A percentile compares a stretch with the other conserved stretches of the same genome.
These are phyloP conservation scores for Enoplosus armatus DNA, from an alignment of 2,797 vertebrate genomes.

Conservation along the genomic window DNA sequence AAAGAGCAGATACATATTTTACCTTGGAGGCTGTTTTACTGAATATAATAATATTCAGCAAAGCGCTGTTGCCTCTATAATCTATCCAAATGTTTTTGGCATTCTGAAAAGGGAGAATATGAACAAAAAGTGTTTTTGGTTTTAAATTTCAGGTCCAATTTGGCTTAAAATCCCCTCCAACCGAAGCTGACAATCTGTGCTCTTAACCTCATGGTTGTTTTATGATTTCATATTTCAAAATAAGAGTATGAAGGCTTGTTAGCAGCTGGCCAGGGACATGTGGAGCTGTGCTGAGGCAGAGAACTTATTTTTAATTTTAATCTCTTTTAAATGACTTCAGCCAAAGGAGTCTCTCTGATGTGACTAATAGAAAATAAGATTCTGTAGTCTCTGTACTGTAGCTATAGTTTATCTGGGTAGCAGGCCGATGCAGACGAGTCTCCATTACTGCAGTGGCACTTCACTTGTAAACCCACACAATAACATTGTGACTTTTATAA, in stretches of 20 bases:
- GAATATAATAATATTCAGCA: slow-evolving; percentile 3
- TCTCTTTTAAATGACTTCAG: slow-evolving; percentile 27
- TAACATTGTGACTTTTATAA: neutral
- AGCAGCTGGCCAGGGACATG: slow-evolving; percentile 33
- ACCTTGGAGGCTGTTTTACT: slow-evolving; percentile 1
- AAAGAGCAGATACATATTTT: neutral
- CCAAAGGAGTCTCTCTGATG: slow-evolving; percentile 2
- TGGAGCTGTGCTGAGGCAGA: slow-evolving; percentile 14
- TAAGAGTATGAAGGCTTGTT: neutral
- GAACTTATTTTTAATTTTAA: slow-evolving; percentile 21
- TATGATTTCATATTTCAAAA: slow-evolving; percentile 24
- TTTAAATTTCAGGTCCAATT: slow-evolving; percentile 20
- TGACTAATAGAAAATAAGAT: neutral
- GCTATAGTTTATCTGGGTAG: neutral
- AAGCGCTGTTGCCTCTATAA: slow-evolving; percentile 16
- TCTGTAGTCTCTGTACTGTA: neutral
- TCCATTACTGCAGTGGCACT: too few species aligned
- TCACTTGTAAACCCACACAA: neutral
- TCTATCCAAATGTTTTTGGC: slow-evolving; percentile 32
- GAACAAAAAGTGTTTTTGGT: slow-evolving; percentile 16
- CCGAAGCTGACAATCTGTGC: slow-evolving; percentile 17
- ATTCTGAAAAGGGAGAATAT: slow-evolving; percentile 5
- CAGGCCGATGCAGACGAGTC: neutral
- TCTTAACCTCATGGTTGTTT: slow-evolving; percentile 29
- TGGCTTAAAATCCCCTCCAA: slow-evolving; percentile 35